Evolutionary conservation across 2,797 vertebrate species (phyloP).

Genomic region (Sebastes taczanowskii): DNA sequence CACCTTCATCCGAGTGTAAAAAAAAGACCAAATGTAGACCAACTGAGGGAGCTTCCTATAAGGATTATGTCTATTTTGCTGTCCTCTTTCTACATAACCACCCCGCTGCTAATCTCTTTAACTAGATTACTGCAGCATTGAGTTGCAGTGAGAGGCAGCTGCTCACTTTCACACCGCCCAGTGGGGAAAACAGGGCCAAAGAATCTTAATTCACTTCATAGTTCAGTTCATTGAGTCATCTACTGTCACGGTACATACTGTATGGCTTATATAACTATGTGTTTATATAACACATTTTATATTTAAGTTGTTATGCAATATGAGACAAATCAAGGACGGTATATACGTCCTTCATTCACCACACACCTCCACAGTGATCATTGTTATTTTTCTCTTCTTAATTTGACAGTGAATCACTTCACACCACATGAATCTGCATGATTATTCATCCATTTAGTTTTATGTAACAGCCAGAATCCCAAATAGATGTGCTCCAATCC

Average conservation of each 20-base stretch:
- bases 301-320: slow-evolving; percentile 6
- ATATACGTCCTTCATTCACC: slow-evolving; percentile 25
- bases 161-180: neutral
- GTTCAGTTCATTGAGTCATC: neutral
- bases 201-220: neutral
- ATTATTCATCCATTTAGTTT: slow-evolving; percentile 54
- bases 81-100: slow-evolving; percentile 51
- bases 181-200: neutral
- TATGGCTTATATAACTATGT: neutral
- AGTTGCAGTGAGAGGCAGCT: slow-evolving; percentile 7
- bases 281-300: neutral
- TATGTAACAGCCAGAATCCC: slow-evolving; percentile 37
- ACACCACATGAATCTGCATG: slow-evolving; percentile 35
- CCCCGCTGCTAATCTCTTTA: slow-evolving; percentile 70
- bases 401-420: slow-evolving; percentile 50
- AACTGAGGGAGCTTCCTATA: neutral
- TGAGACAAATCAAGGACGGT: neutral
- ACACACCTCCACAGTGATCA: slow-evolving; percentile 40
- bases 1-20: slow-evolving; percentile 3
- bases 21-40: slow-evolving; percentile 29
- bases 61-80: slow-evolving; percentile 71
- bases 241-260: neutral
- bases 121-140: slow-evolving; percentile 61
- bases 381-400: slow-evolving; percentile 33
- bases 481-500: neutral